Percentiles rank a stretch among this genome's conserved stretches.
Evolutionary conservation across 1,140 invertebrate genomes (phyloP).

Genomic region (Rhagoletis pomonella): DNA sequence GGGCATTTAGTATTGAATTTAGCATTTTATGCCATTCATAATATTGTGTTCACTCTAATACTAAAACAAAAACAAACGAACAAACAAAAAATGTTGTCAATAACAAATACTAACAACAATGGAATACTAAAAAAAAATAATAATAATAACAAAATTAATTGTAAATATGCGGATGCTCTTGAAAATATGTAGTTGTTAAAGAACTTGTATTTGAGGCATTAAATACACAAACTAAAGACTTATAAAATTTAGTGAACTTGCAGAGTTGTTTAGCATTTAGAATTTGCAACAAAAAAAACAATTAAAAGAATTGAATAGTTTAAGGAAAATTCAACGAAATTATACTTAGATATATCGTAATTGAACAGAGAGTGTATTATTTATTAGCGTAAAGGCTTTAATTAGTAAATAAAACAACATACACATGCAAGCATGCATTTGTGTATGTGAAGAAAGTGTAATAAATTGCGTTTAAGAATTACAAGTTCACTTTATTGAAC

Average conservation of each 20-base stretch:
- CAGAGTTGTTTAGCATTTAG: constrained; percentile 44
- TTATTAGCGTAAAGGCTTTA: constrained; percentile 38
- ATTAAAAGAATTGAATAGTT: background rate
- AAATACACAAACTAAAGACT: constrained; percentile 36
- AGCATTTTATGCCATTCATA: constrained; percentile 34
- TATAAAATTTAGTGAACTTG: constrained; percentile 39
- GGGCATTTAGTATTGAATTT: constrained; percentile 39
- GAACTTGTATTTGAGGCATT: background rate
- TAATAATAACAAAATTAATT: background rate
- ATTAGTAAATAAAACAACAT: constrained; percentile 20
- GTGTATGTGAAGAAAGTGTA: background rate
- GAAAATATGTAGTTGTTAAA: background rate
- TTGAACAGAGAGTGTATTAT: background rate
- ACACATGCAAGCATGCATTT: background rate
- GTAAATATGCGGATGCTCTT: background rate
- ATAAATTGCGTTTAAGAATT: background rate
- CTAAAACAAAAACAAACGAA: background rate
- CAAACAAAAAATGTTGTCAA: background rate
- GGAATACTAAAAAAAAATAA: background rate
- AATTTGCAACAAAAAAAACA: background rate
- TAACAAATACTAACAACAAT: background rate
- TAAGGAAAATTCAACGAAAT: constrained; percentile 28
- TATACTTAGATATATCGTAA: background rate
- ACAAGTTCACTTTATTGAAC: no score
- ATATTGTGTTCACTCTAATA: constrained; percentile 36